phyloP scores from a whole-genome alignment of 2,888 invertebrate species.

The Cantharis rufa region DNA sequence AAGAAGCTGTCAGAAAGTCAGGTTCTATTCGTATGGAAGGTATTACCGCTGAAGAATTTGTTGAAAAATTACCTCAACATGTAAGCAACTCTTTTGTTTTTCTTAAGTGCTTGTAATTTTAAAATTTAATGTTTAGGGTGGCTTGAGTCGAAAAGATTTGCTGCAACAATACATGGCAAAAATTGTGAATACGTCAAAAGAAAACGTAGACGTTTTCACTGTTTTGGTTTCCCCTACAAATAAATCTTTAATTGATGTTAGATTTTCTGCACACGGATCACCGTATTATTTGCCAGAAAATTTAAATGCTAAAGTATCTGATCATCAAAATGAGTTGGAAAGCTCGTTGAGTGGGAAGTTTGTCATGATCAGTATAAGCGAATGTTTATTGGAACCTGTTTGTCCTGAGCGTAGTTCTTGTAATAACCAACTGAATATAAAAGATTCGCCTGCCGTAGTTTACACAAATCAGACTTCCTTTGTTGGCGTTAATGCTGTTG shows the following conservation, averaged over 20 bases:
- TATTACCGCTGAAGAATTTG: slow-evolving; percentile 84
- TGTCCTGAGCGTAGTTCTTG: slow-evolving; percentile 76
- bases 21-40: slow-evolving; percentile 87
- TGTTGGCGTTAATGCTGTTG: slow-evolving; percentile 87
- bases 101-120: background rate
- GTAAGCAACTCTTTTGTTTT: slow-evolving; percentile 49
- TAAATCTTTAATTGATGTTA: slow-evolving; percentile 75
- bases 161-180: slow-evolving; percentile 64
- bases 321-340: slow-evolving; percentile 73
- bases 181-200: slow-evolving; percentile 75
- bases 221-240: slow-evolving; percentile 73
- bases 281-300: slow-evolving; percentile 90
- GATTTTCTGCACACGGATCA: slow-evolving; percentile 92
- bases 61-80: slow-evolving; percentile 61
- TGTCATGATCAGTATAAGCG: slow-evolving; percentile 89
- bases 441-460: slow-evolving; percentile 78
- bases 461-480: slow-evolving; percentile 93
- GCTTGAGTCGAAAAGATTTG: slow-evolving; percentile 72
- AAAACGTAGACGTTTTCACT: slow-evolving; percentile 93
- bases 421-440: slow-evolving; percentile 71
- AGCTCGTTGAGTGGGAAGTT: slow-evolving; percentile 73
- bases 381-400: slow-evolving; percentile 78
- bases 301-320: slow-evolving; percentile 81
- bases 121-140: slow-evolving; percentile 52
- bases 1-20: slow-evolving; percentile 89